phyloP scores from a whole-genome alignment of 2,888 invertebrate genomes.

The Plagodis dolabraria region DNA sequence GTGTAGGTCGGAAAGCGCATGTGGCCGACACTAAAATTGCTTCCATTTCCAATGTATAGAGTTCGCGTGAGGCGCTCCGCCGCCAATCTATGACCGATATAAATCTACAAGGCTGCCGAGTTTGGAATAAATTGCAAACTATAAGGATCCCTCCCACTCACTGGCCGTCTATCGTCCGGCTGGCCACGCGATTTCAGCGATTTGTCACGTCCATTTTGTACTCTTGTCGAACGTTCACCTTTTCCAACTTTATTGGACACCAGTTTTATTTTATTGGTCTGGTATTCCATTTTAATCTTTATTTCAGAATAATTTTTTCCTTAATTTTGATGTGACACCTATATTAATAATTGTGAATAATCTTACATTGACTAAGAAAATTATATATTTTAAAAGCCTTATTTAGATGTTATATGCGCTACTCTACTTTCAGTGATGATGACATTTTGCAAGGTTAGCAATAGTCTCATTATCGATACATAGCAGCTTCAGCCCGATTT shows the following conservation, averaged over 20 bases:
- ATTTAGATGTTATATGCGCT: too few species aligned
- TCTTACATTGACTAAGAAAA: too few species aligned
- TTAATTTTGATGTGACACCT: not conserved
- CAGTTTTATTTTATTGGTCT: slow-evolving; percentile 16
- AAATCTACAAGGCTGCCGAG: slow-evolving; percentile 74
- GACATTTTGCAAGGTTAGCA: too few species aligned
- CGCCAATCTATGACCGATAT: slow-evolving; percentile 73
- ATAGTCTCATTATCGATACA: too few species aligned
- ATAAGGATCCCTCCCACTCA: slow-evolving; percentile 68
- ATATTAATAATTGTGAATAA: too few species aligned
- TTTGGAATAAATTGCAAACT: slow-evolving; percentile 76
- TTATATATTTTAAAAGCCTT: too few species aligned
- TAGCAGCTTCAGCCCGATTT: too few species aligned
- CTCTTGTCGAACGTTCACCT: slow-evolving; percentile 41
- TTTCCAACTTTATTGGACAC: slow-evolving; percentile 30
- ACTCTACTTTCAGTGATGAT: too few species aligned
- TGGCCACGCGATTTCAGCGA: slow-evolving; percentile 58
- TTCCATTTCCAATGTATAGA: slow-evolving; percentile 64
- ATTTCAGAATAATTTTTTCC: not conserved
- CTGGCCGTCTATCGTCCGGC: slow-evolving; percentile 45
- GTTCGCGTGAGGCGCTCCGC: slow-evolving; percentile 67
- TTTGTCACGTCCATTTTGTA: slow-evolving; percentile 66
- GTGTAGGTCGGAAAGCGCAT: slow-evolving; percentile 45
- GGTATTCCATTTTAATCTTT: slow-evolving; percentile 2
- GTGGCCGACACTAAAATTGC: slow-evolving; percentile 69